Conservation (phyloP, 1,140 invertebrate genomes). For the Rhagoletis pomonella region DNA sequence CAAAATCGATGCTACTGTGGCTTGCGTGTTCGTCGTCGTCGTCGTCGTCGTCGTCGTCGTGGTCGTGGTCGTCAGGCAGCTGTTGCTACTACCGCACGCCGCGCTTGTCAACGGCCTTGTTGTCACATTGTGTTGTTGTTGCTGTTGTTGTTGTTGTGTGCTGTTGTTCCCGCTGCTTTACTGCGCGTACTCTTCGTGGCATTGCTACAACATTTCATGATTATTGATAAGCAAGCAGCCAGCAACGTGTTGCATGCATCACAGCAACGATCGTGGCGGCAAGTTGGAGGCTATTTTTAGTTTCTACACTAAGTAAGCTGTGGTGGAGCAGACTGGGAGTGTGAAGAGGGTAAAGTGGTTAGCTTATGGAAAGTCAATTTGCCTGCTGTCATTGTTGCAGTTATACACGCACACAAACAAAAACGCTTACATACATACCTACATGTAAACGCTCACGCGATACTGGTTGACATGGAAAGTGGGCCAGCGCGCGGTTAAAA, state of each 20-base stretch:
- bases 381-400: conserved; percentile 5
- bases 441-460: not conserved
- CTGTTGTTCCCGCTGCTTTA: not conserved
- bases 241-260: conserved; percentile 34
- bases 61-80: not conserved
- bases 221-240: conserved; percentile 1
- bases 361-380: conserved; percentile 21
- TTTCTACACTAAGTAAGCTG: no score
- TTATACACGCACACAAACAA: no score
- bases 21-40: not conserved
- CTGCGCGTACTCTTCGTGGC: not conserved
- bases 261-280: not conserved
- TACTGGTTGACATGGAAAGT: conserved; percentile 24
- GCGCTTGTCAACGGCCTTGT: conserved; percentile 30
- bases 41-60: not conserved
- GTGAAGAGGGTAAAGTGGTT: not conserved
- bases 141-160: not conserved
- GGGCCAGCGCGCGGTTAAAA: not conserved
- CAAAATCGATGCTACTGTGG: conserved; percentile 36
- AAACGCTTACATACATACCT: no score
- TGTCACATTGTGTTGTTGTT: not conserved
- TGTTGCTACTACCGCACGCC: not conserved
- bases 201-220: conserved; percentile 36
- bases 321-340: not conserved
- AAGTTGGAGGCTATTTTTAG: not conserved